A percentile compares a stretch with the other conserved stretches of the same genome.
Evolutionary conservation across 92 coral and sea anemone genomes (phyloP).

Genomic region (Phenganax subtilis): DNA sequence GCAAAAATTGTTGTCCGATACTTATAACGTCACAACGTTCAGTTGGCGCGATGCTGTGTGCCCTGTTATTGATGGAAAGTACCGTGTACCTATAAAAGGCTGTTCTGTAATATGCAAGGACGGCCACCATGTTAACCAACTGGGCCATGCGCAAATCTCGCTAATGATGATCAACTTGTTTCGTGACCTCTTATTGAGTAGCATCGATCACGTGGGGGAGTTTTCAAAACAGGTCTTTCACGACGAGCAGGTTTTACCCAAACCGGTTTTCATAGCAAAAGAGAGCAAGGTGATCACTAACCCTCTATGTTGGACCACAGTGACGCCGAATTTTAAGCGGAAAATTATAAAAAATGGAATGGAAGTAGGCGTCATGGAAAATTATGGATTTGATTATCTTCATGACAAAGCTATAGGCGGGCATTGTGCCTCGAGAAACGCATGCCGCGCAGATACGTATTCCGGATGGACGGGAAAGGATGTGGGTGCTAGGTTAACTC

Average conservation of each 20-base stretch:
- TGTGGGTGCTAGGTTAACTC: constrained; percentile 47
- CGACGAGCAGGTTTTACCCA: neutral
- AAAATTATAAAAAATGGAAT: constrained; percentile 42
- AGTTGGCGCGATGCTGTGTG: constrained; percentile 72
- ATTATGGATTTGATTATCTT: constrained; percentile 47
- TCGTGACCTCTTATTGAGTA: constrained; percentile 40
- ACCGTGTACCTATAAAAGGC: constrained; percentile 11
- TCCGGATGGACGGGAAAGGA: constrained; percentile 60
- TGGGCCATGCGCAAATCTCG: constrained; percentile 49
- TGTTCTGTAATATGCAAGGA: constrained; percentile 35
- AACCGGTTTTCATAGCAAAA: constrained; percentile 31
- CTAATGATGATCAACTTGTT: constrained; percentile 45
- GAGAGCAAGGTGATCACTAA: constrained; percentile 21
- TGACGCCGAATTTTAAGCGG: constrained; percentile 53
- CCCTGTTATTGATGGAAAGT: constrained; percentile 41
- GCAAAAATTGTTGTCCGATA: constrained; percentile 53
- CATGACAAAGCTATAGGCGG: constrained; percentile 38
- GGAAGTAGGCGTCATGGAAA: constrained; percentile 47
- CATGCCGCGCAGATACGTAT: constrained; percentile 62
- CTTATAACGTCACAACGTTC: constrained; percentile 60
- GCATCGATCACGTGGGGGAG: constrained; percentile 3
- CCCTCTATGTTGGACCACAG: constrained; percentile 53
- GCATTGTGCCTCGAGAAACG: neutral
- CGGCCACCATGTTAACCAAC: constrained; percentile 42
- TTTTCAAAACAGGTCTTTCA: neutral